Evolutionary conservation across 2,797 vertebrate genomes (phyloP).

Genomic region (Liasis olivaceus): DNA sequence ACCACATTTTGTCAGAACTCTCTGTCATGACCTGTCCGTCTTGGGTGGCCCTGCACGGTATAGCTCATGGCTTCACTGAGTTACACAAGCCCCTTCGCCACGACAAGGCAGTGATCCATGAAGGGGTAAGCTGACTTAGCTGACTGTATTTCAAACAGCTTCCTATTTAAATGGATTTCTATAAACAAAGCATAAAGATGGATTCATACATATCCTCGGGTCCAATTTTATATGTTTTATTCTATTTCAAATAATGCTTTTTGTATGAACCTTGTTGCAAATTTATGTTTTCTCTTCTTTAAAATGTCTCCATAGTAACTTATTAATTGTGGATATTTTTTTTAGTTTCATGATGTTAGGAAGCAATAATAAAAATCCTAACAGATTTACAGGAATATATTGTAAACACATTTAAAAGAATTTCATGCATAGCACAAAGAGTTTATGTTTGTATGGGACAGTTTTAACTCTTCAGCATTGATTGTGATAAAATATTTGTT

Average conservation of each 20-base stretch:
- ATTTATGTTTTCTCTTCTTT: neutral
- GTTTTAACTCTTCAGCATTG: no score
- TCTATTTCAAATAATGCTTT: neutral
- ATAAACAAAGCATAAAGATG: neutral
- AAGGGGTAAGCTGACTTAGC: neutral
- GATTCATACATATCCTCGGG: neutral
- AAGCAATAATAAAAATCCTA: neutral
- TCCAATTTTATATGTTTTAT: neutral
- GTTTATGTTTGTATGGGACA: neutral
- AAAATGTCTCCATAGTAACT: neutral
- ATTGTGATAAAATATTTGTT: neutral
- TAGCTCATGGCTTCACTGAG: no score
- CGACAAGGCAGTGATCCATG: no score
- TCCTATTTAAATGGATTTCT: neutral
- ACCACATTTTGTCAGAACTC: no score
- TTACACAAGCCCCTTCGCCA: no score
- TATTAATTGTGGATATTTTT: neutral
- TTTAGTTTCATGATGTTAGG: neutral
- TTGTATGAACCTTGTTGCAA: neutral
- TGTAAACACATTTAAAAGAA: neutral
- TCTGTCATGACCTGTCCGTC: no score
- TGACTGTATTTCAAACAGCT: neutral
- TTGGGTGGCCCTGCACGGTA: no score
- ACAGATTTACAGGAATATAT: neutral
- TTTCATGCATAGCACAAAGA: neutral